These are phyloP conservation scores for Hippocampus comes DNA, from an alignment of 2,113 vertebrate species.

Conservation along the genomic window DNA sequence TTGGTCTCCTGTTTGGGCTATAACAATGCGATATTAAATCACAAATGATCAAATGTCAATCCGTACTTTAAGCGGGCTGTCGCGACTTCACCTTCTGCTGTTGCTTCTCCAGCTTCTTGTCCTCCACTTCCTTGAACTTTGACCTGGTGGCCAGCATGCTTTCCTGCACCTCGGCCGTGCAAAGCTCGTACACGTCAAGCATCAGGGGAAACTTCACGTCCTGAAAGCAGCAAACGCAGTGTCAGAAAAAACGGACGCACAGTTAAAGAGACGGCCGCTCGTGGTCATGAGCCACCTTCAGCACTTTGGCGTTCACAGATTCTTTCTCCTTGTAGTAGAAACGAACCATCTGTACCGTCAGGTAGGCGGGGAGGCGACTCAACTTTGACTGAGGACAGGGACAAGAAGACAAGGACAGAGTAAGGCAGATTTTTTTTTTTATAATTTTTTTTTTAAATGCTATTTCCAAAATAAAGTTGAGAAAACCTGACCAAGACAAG, in stretches of 20 bases:
- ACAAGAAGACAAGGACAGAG: not conserved
- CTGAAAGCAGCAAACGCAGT: not conserved
- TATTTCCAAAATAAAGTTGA: too few relatives aligned
- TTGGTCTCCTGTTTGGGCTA: slow-evolving; percentile 24
- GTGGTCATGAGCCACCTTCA: slow-evolving; percentile 79
- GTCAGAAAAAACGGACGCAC: not conserved
- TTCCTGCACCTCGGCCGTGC: slow-evolving; percentile 89
- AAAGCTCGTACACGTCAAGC: slow-evolving; percentile 96
- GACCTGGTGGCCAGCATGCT: slow-evolving; percentile 89
- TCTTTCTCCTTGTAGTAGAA: slow-evolving; percentile 99
- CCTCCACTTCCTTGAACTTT: slow-evolving; percentile 95
- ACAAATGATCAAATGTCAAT: not conserved
- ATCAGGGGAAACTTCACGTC: slow-evolving; percentile 99
- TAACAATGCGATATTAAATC: not conserved
- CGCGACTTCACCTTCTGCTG: slow-evolving; percentile 77
- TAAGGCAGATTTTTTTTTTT: not conserved
- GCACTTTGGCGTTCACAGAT: slow-evolving; percentile 99
- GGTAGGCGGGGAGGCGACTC: slow-evolving; percentile 89
- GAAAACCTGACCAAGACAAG: too few relatives aligned
- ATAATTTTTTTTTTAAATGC: not conserved
- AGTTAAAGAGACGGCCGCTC: not conserved
- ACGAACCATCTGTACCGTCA: slow-evolving; percentile 97
- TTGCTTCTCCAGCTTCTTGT: slow-evolving; percentile 86
- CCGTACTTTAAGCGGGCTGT: not conserved
- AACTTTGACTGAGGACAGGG: slow-evolving; percentile 84